Percentiles rank a stretch among this genome's conserved stretches.
phyloP scores from a whole-genome alignment of 1,140 invertebrate genomes.

The Mesaphorura yosii region DNA sequence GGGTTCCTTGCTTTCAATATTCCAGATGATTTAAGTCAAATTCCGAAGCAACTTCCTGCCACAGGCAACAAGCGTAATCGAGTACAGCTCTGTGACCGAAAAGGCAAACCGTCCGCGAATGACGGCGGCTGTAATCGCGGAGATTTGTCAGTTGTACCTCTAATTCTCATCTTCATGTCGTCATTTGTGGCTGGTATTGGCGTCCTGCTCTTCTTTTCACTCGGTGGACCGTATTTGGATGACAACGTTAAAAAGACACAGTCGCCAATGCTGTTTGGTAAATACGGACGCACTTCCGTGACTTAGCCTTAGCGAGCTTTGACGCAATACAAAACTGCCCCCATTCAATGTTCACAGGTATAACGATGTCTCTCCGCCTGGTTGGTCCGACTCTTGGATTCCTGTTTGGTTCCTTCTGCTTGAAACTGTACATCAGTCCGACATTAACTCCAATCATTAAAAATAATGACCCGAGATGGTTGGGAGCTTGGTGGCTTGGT shows the following conservation, averaged over 20 bases:
- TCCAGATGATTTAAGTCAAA: no score
- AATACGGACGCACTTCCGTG: no score
- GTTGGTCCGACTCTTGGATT: slow-evolving; percentile 56
- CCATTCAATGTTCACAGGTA: slow-evolving; percentile 16
- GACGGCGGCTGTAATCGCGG: slow-evolving; percentile 7
- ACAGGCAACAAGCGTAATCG: neutral
- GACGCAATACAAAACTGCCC: neutral
- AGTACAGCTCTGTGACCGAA: slow-evolving; percentile 12
- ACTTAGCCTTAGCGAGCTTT: no score
- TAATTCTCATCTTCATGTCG: slow-evolving; percentile 52
- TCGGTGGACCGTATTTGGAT: slow-evolving; percentile 46
- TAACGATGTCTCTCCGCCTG: slow-evolving; percentile 28
- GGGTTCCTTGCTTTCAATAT: no score
- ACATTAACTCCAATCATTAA: slow-evolving; percentile 52
- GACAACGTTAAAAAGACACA: slow-evolving; percentile 58
- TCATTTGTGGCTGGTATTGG: slow-evolving; percentile 59
- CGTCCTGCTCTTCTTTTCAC: slow-evolving; percentile 53
- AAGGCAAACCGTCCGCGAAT: neutral
- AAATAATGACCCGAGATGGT: slow-evolving; percentile 56
- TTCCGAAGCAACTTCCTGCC: neutral
- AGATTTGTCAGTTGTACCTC: slow-evolving; percentile 36
- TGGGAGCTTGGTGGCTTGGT: slow-evolving; percentile 66
- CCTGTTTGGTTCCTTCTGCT: slow-evolving; percentile 52
- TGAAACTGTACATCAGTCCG: slow-evolving; percentile 57
- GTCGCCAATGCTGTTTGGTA: slow-evolving; percentile 50